Conservation (phyloP, 53 echinoderm and acorn worm genomes). For the Astropecten irregularis region DNA sequence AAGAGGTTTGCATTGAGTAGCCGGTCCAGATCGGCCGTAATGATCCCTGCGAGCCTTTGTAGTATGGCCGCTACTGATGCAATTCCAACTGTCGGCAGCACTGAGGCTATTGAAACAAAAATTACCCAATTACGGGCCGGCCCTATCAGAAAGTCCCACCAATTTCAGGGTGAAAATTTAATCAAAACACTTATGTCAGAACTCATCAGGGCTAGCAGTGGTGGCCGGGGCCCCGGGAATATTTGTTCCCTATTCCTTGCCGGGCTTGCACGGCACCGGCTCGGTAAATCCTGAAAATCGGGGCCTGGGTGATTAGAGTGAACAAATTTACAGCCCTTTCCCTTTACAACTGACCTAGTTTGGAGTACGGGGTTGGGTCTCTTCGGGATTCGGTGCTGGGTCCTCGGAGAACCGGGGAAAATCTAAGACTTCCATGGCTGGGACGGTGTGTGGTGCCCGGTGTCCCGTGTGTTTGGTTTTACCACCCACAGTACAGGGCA, state of each 20-base stretch:
- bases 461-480: slow-evolving; percentile 3
- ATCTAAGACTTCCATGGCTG: slow-evolving; percentile 36
- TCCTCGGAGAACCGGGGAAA: slow-evolving; percentile 13
- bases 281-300: slow-evolving; percentile 19
- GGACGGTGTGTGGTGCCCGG: not conserved
- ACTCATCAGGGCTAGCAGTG: not conserved
- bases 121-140: slow-evolving; percentile 19
- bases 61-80: not conserved
- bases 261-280: no score
- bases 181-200: slow-evolving; percentile 25
- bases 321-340: slow-evolving; percentile 45
- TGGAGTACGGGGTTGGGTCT: slow-evolving; percentile 4
- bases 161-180: slow-evolving; percentile 28
- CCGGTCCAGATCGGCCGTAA: no score
- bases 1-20: not conserved
- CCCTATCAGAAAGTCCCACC: slow-evolving; percentile 23
- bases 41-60: not conserved
- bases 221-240: not conserved
- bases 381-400: not conserved
- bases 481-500: no score
- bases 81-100: not conserved
- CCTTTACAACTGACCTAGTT: slow-evolving; percentile 49
- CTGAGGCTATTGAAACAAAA: slow-evolving; percentile 30
- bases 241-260: no score
- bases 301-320: not conserved